These are phyloP conservation scores for Ageneiosus marmoratus DNA, from an alignment of 2,113 vertebrate genomes.

Conservation along the genomic window DNA sequence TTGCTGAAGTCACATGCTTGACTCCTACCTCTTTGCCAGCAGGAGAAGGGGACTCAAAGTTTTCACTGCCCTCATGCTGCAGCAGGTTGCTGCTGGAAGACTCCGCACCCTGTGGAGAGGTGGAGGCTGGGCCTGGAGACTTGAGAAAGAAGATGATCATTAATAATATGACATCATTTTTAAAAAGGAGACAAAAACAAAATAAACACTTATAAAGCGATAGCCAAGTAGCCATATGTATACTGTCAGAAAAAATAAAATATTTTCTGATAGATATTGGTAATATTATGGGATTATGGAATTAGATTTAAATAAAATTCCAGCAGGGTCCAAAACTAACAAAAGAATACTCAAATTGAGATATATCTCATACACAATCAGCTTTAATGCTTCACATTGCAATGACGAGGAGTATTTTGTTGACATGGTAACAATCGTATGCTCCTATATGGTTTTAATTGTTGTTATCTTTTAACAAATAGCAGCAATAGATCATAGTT, in stretches of 20 bases:
- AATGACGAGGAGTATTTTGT: neutral
- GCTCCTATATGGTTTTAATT: neutral
- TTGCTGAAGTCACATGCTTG: neutral
- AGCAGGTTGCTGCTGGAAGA: slow-evolving; percentile 80
- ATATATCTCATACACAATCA: neutral
- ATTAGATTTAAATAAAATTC: neutral
- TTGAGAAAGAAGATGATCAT: slow-evolving; percentile 62
- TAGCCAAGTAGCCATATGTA: neutral
- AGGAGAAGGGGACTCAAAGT: slow-evolving; percentile 76
- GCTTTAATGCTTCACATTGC: neutral
- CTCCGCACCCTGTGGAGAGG: slow-evolving; percentile 88
- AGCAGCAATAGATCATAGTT: too few relatives aligned
- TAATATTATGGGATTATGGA: neutral
- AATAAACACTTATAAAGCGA: neutral
- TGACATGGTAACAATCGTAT: neutral
- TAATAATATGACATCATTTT: neutral
- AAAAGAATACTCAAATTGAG: neutral
- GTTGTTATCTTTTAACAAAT: neutral
- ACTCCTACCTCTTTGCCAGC: slow-evolving; percentile 84
- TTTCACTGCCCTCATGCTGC: slow-evolving; percentile 78
- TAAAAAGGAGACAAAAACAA: neutral
- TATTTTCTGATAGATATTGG: too few relatives aligned
- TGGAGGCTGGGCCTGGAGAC: slow-evolving; percentile 85
- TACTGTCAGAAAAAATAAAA: neutral
- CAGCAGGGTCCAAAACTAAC: neutral